Base-by-base conservation (phyloP, 2,113 vertebrate species). In the Serinus canaria region DNA sequence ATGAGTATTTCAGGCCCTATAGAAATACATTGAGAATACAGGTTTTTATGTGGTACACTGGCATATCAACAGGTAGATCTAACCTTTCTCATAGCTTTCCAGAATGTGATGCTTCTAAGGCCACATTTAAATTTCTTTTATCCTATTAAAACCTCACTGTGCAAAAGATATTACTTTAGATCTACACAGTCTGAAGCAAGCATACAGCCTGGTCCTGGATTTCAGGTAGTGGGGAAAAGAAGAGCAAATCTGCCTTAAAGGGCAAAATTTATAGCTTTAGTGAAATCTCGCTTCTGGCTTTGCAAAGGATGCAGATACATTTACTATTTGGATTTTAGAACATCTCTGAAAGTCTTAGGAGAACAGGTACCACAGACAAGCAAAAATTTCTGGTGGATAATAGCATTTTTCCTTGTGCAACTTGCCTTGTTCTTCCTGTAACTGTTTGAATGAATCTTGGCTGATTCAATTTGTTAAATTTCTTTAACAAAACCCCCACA, bases 1-100 rank as follows among this genome's bases (percentile, higher is more conserved):
- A 95, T 89, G 88, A 93, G 68, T 92, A 93, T 88, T 90, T 88
- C 94, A 96, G 93, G 27, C 59, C 6, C 1, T 37, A 44, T 3
- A 87, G 88, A 95, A 93, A 93, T 33, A 64, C 17, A 86, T 14
- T 1, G 6, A 76, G 56, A 83, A 37, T 41, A 83, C 15, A 23
- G 6, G 13, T 86, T 62, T 79, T 93, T 35, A 69, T 92, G 72
- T 44, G 63, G n/a, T 73, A 67, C 69, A 85, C 1, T 69, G 56
- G 79, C 72, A 90, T 46, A 75, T 72, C 76, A 56, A 81, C n/a
- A 41, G 15, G 22, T 39, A 77, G 67, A 60, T 80, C 91, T 80
- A 94, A 90, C 63, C 20, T 78, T 67, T 83, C 75, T 60, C 43
- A 7, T 75, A 76, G 72, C 53, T 94, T 81, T 93, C 79, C 85